phyloP scores from a whole-genome alignment of 2,113 vertebrate species.

The Mungos mungo region DNA sequence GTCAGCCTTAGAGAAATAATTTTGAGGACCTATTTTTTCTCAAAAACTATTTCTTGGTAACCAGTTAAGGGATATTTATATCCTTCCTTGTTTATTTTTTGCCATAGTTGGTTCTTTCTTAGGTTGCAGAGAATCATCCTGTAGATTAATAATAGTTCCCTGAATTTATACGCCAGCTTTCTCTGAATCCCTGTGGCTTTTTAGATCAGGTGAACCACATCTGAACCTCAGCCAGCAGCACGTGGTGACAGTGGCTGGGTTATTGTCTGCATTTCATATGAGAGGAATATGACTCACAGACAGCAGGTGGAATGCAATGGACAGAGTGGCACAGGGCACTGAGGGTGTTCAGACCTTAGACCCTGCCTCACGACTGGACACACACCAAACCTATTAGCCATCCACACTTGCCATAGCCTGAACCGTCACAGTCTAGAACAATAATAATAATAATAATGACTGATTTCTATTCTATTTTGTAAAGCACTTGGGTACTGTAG shows the following conservation, averaged over 20 bases:
- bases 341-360: neutral
- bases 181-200: neutral
- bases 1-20: neutral
- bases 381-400: neutral
- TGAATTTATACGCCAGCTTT: neutral
- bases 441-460: neutral
- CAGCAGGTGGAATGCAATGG: neutral
- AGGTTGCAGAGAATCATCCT: neutral
- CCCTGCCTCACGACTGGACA: neutral
- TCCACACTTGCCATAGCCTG: neutral
- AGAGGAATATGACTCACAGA: neutral
- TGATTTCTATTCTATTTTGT: neutral
- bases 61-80: neutral
- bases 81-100: neutral
- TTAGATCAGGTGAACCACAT: neutral
- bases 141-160: neutral
- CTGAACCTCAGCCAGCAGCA: neutral
- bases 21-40: neutral
- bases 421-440: neutral
- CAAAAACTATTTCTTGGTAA: constrained; percentile 20
- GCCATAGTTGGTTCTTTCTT: neutral
- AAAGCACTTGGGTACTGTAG: neutral
- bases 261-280: neutral
- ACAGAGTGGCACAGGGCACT: neutral
- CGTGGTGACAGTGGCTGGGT: neutral